Base-by-base conservation (phyloP, 2,113 vertebrate genomes). In the Oostethus manadensis region DNA sequence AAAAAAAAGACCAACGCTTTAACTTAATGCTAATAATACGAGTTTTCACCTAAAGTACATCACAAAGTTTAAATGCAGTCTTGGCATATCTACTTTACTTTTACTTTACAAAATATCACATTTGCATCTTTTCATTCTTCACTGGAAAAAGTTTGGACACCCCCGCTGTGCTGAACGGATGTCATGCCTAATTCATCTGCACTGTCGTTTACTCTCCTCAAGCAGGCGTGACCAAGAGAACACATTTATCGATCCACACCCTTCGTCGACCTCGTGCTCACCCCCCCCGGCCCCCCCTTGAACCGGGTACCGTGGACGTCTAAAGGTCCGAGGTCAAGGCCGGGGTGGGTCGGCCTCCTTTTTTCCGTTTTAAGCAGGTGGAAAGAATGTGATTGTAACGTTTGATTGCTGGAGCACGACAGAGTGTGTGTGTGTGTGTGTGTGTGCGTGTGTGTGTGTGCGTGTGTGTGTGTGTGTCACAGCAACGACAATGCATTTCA, bases 151-250 rank as follows among this genome's bases (percentile, higher is more conserved):
- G 29, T 33, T 33, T 46, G 16, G 45, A 46, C 45, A 17, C 8
- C 45, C 14, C 15, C 18, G 45, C n/a, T 46, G 16, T 35, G 51
- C 51, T 18, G 91, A 90, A 92, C 55, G 45, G 57, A 58, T 65
- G 59, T 68, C 63, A 67, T 18, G 13, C 18, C 56, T 77, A 79
- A 86, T 80, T 84, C 76, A 87, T 84, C 78, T 71, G 57, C 77
- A 73, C 81, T 80, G 67, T 51, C 58, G 55, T 56, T 76, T 66
- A 71, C 79, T 82, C 51, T 70, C 69, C 61, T 70, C 66, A 87
- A 91, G 87, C 45, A 59, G 59, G 88, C 91, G 87, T 93, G 91
- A 93, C 93, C 86, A 88, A 91, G 87, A 84, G 67, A 83, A 84
- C 70, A 84, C 82, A 89, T 92, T 92, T 89, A 74, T 89, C 87